Conservation (phyloP, 2,888 invertebrate species). For the Platycnemis pennipes region DNA sequence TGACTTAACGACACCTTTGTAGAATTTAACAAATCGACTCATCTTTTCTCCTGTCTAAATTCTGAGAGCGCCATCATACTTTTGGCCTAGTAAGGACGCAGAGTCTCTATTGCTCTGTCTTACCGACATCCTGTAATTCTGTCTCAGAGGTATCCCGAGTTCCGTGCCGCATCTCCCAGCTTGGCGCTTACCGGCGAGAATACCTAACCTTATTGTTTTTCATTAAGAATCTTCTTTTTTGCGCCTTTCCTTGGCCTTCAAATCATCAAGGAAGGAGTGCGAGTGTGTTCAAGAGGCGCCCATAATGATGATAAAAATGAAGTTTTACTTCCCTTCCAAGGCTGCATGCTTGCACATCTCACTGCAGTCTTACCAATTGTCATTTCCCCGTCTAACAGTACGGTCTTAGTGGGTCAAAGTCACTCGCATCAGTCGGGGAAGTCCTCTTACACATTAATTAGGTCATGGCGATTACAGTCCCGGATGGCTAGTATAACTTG, state of each 20-base stretch:
- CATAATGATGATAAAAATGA: too few species aligned
- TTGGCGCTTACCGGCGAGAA: neutral
- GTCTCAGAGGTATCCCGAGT: neutral
- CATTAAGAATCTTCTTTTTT: neutral
- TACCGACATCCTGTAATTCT: neutral
- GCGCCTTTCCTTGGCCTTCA: neutral
- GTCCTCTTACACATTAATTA: too few species aligned
- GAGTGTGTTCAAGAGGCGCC: neutral
- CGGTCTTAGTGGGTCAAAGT: neutral
- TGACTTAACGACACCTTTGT: too few species aligned
- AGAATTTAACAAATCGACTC: too few species aligned
- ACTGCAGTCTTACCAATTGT: neutral
- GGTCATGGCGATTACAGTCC: too few species aligned
- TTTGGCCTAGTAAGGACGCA: too few species aligned
- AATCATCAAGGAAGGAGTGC: neutral
- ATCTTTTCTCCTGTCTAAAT: too few species aligned
- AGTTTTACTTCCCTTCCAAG: neutral
- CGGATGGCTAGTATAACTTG: neutral
- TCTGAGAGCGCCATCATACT: conserved; percentile 18
- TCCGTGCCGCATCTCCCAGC: neutral
- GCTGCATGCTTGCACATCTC: neutral
- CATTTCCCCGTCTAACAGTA: neutral
- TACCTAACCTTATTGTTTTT: neutral
- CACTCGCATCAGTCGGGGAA: neutral
- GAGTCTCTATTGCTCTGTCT: neutral